Conservation (phyloP, 2,797 vertebrate species). For the Hafferia zeledoni region DNA sequence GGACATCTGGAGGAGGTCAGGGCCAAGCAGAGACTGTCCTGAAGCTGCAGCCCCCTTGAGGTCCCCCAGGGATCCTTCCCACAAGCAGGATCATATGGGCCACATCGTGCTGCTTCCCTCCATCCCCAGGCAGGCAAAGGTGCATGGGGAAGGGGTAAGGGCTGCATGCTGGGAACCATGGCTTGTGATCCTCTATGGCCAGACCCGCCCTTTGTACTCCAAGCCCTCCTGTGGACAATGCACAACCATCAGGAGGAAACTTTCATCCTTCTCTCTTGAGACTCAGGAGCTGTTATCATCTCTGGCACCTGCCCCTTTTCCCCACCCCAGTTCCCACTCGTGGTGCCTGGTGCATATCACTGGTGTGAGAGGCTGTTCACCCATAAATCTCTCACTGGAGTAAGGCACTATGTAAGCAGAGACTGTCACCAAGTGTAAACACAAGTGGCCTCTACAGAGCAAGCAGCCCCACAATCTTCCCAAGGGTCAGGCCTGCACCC, state of each 20-base stretch:
- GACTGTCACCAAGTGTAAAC: neutral
- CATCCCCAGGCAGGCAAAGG: neutral
- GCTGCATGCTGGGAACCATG: neutral
- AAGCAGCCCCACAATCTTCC: neutral
- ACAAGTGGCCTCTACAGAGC: neutral
- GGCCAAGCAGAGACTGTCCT: neutral
- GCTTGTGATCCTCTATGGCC: accelerated
- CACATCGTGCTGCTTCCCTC: neutral
- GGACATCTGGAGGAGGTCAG: neutral
- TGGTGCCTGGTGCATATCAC: accelerated
- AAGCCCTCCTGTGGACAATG: neutral
- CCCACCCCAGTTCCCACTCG: neutral
- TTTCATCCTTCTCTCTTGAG: neutral
- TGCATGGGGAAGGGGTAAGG: neutral
- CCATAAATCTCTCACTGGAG: neutral
- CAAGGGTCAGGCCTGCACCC: neutral
- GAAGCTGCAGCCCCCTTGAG: neutral
- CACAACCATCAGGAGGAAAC: neutral
- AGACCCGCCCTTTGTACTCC: neutral
- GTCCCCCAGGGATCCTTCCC: neutral
- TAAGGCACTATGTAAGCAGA: neutral
- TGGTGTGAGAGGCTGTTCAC: neutral
- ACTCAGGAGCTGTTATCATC: neutral
- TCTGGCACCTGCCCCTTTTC: neutral
- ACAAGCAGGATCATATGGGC: neutral